Evolutionary conservation across 92 coral and sea anemone species (phyloP), one percentile per base, ranked within the genome.

Genomic region (Porites divaricata): DNA sequence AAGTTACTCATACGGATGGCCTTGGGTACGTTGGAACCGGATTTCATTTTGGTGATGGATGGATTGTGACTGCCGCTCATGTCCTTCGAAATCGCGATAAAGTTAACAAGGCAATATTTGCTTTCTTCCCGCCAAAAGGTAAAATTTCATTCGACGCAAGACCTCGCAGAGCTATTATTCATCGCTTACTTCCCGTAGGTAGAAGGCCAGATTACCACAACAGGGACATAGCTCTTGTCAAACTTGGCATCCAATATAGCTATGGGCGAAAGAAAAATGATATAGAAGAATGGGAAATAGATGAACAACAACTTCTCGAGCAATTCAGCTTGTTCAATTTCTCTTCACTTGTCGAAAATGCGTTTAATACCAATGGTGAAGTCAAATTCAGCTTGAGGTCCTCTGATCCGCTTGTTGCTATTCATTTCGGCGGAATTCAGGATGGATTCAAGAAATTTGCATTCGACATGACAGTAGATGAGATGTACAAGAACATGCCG

Each of bases 161-260:
- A 49, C 93, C 87, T 4, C 85, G 98, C 12, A 90, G 98, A 53
- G 98, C 95, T 26, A 76, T 94, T 24, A 86, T 90, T 20, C 92
- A 94, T 57, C 95, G 98, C 61, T 72, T 88, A 65, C 81, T 94
- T 59, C 95, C 95, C 74, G 96, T 95, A 24, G 98, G 95, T 16
- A 84, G 95, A 23, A 79, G 98, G 50, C 93, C 93, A 17, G 98
- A 94, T 51, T 94, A 94, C 65, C 98, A 91, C 51, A 94, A 92
- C 88, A 88, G 98, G 19, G 98, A 94, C 80, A 75, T 94, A 50
- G 86, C 94, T 6, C 74, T 94, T 61, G 82, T 92, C 74, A 94
- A 92, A 87, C 91, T 94, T 19, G 98, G 98, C 50, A 74, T 89
- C 41, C 98, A 94, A 76, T 89, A 76, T 87, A 83, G 85, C 19